These are phyloP conservation scores for Monodelphis domestica DNA, from an alignment of 2,797 vertebrate species.

Conservation along the genomic window DNA sequence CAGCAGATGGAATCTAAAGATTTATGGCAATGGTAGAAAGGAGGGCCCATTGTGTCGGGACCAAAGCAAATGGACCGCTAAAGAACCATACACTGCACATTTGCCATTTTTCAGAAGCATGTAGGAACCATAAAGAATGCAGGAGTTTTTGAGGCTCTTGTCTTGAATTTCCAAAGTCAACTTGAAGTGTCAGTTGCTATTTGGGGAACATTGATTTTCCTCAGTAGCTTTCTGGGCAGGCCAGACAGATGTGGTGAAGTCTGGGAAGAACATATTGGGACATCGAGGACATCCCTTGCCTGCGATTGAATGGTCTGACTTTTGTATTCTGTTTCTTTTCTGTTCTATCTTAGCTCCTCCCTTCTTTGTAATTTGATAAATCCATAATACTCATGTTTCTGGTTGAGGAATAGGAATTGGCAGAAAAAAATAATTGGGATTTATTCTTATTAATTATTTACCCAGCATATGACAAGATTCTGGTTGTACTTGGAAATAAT, in stretches of 20 bases:
- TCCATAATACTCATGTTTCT: neutral
- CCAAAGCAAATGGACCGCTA: neutral
- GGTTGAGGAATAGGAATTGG: neutral
- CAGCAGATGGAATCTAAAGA: neutral
- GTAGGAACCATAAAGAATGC: neutral
- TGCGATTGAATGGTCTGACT: neutral
- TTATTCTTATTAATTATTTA: neutral
- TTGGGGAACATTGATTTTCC: neutral
- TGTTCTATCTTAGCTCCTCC: neutral
- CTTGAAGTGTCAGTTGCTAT: neutral
- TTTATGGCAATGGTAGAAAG: neutral
- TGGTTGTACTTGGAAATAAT: neutral
- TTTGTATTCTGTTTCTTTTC: neutral
- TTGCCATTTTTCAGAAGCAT: neutral
- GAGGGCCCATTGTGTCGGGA: no score
- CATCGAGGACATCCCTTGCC: neutral
- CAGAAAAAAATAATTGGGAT: neutral
- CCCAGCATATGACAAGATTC: neutral
- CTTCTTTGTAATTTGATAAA: neutral
- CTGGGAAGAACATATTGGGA: neutral
- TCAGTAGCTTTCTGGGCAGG: neutral
- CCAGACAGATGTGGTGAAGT: neutral
- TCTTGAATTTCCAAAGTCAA: conserved; percentile 15
- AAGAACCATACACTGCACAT: neutral
- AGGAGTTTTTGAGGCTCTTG: neutral